phyloP scores from a whole-genome alignment of 2,113 vertebrate genomes.

The Patagioenas fasciata region DNA sequence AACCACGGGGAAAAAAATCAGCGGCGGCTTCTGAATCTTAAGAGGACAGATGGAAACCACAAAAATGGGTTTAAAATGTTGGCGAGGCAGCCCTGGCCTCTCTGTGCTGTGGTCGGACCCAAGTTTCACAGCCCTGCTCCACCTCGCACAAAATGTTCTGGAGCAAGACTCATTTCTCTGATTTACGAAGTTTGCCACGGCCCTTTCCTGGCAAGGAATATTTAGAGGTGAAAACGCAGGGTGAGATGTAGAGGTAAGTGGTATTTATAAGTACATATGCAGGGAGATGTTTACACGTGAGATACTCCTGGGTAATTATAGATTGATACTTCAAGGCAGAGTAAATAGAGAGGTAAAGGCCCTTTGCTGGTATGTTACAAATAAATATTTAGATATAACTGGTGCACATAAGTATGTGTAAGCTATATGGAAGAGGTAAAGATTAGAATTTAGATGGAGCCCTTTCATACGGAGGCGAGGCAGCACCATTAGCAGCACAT shows the following conservation, averaged over 20 bases:
- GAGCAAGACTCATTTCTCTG: background rate
- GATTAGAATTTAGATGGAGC: constrained; percentile 25
- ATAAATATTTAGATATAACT: constrained; percentile 56
- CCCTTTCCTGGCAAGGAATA: constrained; percentile 36
- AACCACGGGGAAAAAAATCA: background rate
- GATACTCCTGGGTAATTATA: constrained; percentile 42
- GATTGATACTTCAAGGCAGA: constrained; percentile 60
- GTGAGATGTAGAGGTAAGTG: constrained; percentile 47
- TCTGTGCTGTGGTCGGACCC: fast-evolving
- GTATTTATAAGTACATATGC: constrained; percentile 60
- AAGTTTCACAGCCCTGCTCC: background rate
- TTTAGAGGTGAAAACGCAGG: constrained; percentile 45
- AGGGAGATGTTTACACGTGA: constrained; percentile 58
- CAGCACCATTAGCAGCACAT: background rate
- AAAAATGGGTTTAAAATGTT: background rate
- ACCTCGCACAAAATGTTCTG: background rate
- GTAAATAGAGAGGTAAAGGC: constrained; percentile 51
- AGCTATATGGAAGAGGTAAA: background rate
- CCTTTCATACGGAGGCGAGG: background rate
- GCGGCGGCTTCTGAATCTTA: background rate
- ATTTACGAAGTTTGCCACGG: constrained; percentile 12
- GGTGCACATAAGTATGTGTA: background rate
- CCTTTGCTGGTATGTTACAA: constrained; percentile 33
- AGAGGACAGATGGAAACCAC: background rate
- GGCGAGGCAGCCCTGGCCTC: background rate